Evolutionary conservation across 2,113 vertebrate genomes (phyloP), one percentile per base, ranked within the genome.

Genomic region (Ellobius talpinus): DNA sequence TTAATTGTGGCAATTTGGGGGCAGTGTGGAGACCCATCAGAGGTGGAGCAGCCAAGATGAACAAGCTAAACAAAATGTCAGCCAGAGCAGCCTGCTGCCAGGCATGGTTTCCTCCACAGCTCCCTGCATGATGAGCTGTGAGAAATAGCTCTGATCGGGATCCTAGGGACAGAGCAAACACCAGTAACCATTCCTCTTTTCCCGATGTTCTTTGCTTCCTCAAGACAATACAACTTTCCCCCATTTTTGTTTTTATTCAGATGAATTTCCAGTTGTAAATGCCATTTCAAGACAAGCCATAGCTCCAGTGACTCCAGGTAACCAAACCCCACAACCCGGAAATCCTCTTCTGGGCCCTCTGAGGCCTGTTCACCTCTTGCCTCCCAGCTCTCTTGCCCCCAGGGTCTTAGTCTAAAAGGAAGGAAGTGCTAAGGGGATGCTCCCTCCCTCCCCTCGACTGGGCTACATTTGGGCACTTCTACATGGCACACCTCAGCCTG

Each of bases 31-130:
- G 61, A n/a, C 68, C 82, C 79, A 94, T 68, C 36, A 58, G 52
- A 94, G 94, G 89, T 91, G 47, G 74, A 93, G 70, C n/a, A 55
- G 78, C 95, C 90, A 94, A 82, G 87, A 96, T 91, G 92, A 93
- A 91, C 87, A 77, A 92, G n/a, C 92, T 96, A 95, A 94, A 90
- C 73, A 77, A 96, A 95, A 96, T 88, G 89, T 76, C 89, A 96
- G 91, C 91, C 84, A 96, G 90, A 96, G 91, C 93, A 95, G 84
- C 65, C 87, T 66, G 63, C 52, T 86, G 87, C n/a, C 87, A 87
- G 78, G n/a, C 81, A n/a, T 36, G 39, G n/a, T 65, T 31, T 45
- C 81, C 19, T 17, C 81, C 42, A 88, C 79, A 42, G 45, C 61
- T 89, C 89, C 36, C 68, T 42, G 24, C 0, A 3, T 10, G n/a